Evolutionary conservation across 2,797 vertebrate species (phyloP).

Genomic region (Aratinga solstitialis): DNA sequence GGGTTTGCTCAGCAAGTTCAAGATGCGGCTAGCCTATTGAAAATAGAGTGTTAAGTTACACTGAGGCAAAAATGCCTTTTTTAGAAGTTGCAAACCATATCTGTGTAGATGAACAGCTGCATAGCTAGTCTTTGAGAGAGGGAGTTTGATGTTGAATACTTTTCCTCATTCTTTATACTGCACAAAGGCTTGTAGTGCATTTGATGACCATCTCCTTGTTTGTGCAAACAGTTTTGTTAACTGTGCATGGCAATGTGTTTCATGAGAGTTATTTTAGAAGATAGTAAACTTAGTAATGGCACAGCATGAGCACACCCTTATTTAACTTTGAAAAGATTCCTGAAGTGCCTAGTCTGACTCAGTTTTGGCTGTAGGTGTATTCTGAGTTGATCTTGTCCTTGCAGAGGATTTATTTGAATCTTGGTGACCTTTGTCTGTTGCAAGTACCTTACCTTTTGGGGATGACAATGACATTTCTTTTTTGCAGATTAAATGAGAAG

Average conservation of each 20-base stretch:
- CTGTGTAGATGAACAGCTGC: not conserved
- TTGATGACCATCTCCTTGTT: not conserved
- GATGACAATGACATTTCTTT: not conserved
- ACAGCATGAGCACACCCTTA: not conserved
- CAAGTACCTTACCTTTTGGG: not conserved
- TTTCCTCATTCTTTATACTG: not conserved
- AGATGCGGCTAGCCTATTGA: not conserved
- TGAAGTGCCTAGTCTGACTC: not conserved
- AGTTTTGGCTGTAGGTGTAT: not conserved
- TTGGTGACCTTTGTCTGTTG: not conserved
- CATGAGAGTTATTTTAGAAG: not conserved
- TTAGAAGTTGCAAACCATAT: not conserved
- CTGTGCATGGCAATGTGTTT: not conserved
- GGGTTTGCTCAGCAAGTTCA: not conserved
- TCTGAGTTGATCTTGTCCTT: not conserved
- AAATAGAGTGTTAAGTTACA: not conserved
- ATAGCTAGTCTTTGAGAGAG: not conserved
- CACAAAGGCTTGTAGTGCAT: not conserved
- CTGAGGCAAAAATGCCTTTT: constrained; percentile 39
- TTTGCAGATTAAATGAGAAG: not conserved
- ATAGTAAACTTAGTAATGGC: not conserved
- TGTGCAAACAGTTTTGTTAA: not conserved
- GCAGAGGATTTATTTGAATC: not conserved
- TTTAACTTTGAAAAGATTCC: not conserved
- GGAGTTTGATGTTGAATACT: not conserved